phyloP scores from a whole-genome alignment of 2,113 vertebrate genomes.

The Falco punctatus region DNA sequence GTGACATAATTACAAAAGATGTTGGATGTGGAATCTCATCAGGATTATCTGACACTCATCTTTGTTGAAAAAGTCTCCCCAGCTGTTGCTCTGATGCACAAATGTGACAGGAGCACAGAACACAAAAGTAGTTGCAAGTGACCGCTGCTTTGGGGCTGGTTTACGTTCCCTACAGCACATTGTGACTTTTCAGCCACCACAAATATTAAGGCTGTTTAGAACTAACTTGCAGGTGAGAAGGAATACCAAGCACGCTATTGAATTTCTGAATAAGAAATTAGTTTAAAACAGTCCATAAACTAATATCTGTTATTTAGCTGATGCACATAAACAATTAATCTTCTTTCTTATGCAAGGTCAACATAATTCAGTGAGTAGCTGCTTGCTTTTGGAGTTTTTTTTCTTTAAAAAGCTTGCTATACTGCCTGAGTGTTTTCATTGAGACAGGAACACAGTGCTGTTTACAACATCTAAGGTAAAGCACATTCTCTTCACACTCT shows the following conservation, averaged over 20 bases:
- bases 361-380: not conserved
- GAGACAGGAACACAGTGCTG: not conserved
- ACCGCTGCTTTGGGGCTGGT: slow-evolving; percentile 52
- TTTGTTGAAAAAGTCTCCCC: slow-evolving; percentile 87
- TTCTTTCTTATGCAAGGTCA: not conserved
- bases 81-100: slow-evolving; percentile 83
- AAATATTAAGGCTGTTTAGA: slow-evolving; percentile 41
- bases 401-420: not conserved
- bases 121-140: slow-evolving; percentile 79
- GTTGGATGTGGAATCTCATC: slow-evolving; percentile 88
- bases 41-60: slow-evolving; percentile 90
- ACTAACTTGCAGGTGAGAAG: slow-evolving; percentile 9
- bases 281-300: not conserved
- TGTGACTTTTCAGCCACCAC: slow-evolving; percentile 52
- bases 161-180: slow-evolving; percentile 38
- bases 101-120: slow-evolving; percentile 79
- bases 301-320: not conserved
- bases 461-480: slow-evolving; percentile 43
- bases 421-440: not conserved
- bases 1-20: slow-evolving; percentile 92
- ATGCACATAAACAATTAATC: not conserved
- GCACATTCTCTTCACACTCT: slow-evolving; percentile 36
- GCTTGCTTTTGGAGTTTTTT: not conserved
- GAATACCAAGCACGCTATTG: not conserved
- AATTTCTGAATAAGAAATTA: slow-evolving; percentile 8